Percentiles rank a stretch among this genome's conserved stretches.
phyloP scores from a whole-genome alignment of 2,113 vertebrate species.

The Oreochromis spilurus region DNA sequence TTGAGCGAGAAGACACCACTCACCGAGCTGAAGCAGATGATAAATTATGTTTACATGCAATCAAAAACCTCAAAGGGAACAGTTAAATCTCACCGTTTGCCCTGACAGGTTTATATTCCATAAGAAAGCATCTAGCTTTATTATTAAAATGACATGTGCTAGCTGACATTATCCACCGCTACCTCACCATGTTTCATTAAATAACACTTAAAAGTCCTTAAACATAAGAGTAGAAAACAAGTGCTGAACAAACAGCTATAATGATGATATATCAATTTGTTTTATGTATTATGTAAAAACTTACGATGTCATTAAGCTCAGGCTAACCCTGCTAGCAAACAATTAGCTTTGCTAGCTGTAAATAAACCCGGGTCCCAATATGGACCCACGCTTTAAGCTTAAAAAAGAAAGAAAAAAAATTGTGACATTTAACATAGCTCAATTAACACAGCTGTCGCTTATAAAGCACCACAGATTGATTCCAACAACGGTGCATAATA shows the following conservation, averaged over 20 bases:
- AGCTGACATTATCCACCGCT: background rate
- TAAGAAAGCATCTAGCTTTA: background rate
- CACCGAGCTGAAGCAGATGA: background rate
- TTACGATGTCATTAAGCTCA: background rate
- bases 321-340: background rate
- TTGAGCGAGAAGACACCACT: background rate
- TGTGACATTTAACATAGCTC: background rate
- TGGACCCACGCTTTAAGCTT: background rate
- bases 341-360: background rate
- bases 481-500: background rate
- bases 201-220: background rate
- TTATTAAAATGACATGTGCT: background rate
- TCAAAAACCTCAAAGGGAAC: accelerated
- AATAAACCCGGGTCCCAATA: background rate
- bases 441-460: background rate
- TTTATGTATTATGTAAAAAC: background rate
- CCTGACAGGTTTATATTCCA: too few species aligned
- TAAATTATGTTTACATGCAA: background rate
- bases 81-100: background rate
- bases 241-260: background rate
- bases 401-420: accelerated
- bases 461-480: background rate
- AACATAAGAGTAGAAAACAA: background rate
- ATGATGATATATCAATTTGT: background rate
- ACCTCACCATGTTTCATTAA: background rate